Percentiles rank a stretch among this genome's conserved stretches.
These are phyloP conservation scores for Molorchus minor DNA, from an alignment of 2,888 invertebrate species.

Conservation along the genomic window DNA sequence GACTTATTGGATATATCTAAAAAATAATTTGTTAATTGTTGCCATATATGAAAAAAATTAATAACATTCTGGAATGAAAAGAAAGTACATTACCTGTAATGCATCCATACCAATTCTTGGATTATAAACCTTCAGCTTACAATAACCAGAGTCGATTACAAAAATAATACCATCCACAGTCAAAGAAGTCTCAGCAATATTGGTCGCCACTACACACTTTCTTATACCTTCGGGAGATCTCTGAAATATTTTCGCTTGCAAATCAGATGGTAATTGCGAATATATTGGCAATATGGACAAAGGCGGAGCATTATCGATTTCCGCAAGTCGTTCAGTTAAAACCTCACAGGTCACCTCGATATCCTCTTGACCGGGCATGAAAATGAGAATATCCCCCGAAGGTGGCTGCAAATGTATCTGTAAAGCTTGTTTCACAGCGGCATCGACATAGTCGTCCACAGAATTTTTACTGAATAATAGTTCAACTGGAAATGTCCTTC, in stretches of 20 bases:
- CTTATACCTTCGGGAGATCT: constrained; percentile 92
- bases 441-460: constrained; percentile 98
- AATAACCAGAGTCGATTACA: constrained; percentile 98
- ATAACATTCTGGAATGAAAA: too few species aligned
- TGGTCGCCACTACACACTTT: constrained; percentile 98
- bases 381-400: constrained; percentile 93
- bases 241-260: constrained; percentile 99
- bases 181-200: constrained; percentile 92
- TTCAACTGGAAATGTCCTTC: constrained; percentile 98
- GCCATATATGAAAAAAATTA: too few species aligned
- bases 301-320: constrained; percentile 93
- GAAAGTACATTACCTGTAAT: constrained; percentile 75
- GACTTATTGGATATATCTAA: constrained; percentile 96
- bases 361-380: constrained; percentile 99
- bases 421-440: constrained; percentile 93
- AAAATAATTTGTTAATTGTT: constrained; percentile 37
- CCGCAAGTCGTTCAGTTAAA: constrained; percentile 68
- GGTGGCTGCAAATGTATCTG: constrained; percentile 94
- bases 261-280: constrained; percentile 96
- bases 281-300: constrained; percentile 97
- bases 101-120: constrained; percentile 99
- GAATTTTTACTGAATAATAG: constrained; percentile 90
- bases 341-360: constrained; percentile 91
- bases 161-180: constrained; percentile 97
- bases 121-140: constrained; percentile 92